phyloP scores from a whole-genome alignment of 1,140 invertebrate species.

The Drosophila nasuta region DNA sequence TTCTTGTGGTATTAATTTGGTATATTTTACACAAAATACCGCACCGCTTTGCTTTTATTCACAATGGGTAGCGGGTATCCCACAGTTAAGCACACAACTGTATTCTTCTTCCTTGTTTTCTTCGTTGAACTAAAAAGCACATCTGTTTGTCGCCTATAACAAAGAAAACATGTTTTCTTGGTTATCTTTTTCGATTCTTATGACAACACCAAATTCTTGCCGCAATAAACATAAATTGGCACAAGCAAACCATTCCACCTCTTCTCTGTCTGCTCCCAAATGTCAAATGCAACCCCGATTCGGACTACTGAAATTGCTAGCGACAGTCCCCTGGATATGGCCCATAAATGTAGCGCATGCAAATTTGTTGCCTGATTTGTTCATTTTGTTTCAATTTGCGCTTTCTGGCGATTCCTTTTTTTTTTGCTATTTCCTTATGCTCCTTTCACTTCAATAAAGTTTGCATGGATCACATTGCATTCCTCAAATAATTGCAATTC shows the following conservation, averaged over 20 bases:
- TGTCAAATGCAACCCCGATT: slow-evolving; percentile 37
- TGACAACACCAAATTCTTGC: slow-evolving; percentile 73
- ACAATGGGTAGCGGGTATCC: too few relatives aligned
- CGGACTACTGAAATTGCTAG: slow-evolving; percentile 61
- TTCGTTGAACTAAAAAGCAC: slow-evolving; percentile 19
- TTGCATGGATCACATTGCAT: slow-evolving; percentile 58
- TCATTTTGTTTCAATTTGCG: slow-evolving; percentile 80
- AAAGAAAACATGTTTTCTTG: too few relatives aligned
- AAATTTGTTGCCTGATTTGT: slow-evolving; percentile 80
- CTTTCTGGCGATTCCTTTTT: slow-evolving; percentile 38
- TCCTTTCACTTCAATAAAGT: slow-evolving; percentile 62
- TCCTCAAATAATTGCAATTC: slow-evolving; percentile 78
- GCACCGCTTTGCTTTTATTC: too few relatives aligned
- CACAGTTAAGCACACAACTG: background rate
- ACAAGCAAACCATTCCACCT: slow-evolving; percentile 38
- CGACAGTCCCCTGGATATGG: slow-evolving; percentile 59
- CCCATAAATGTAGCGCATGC: slow-evolving; percentile 77
- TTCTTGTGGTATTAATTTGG: too few relatives aligned
- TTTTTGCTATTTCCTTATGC: slow-evolving; percentile 18
- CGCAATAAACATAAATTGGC: slow-evolving; percentile 80
- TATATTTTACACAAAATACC: too few relatives aligned
- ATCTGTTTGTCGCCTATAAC: slow-evolving; percentile 19
- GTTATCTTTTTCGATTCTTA: slow-evolving; percentile 46
- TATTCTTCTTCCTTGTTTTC: background rate
- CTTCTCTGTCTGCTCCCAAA: slow-evolving; percentile 1